Evolutionary conservation across 2,888 invertebrate genomes (phyloP), one percentile per base, ranked within the genome.

Genomic region (Meteorus cinctellus): DNA sequence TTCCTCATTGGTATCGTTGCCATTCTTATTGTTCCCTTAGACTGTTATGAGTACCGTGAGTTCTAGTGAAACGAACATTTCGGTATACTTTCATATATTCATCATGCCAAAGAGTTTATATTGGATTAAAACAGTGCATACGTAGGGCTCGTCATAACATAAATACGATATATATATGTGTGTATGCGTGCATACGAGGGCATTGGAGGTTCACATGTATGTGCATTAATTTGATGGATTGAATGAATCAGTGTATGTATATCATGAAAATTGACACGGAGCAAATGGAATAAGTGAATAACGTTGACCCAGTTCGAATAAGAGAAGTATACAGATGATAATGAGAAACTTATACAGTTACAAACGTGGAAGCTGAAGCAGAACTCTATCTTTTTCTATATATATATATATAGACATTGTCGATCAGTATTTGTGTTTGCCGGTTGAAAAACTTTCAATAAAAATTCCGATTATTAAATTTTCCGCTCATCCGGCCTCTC

Each of bases 201-300:
- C 0, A 24, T 24, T 24, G 24, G 24, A 19, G 8, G 19, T 29
- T 27, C 10, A 48, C 12, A 55, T n/a, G n/a, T 55, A 14, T 29
- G 45, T n/a, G 24, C 2, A 27, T 45, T 16, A 14, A 16, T 24
- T n/a, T 51, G 59, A 16, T 24, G 19, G 41, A 12, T 59, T 41
- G 31, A 14, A 5, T 66, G 41, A 51, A 68, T 10, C 59, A 76
- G 67, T 45, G 55, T 41, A 51, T 29, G 24, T 62, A 76, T 76
- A 55, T 10, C 34, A 55, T 29, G 62, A 27, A 31, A 74, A 60
- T 65, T 31, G 59, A 65, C 70, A 19, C 45, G n/a, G 67, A 51
- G 55, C 41, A 29, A 78, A 63, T 74, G 76, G 68, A 76, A 65
- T 65, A 65, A 76, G 72, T 63, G 45, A 78, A 73, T 76, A 72